Evolutionary conservation across 2,113 vertebrate species (phyloP), one percentile per base, ranked within the genome.

Genomic region (Dendrocopos noguchii): DNA sequence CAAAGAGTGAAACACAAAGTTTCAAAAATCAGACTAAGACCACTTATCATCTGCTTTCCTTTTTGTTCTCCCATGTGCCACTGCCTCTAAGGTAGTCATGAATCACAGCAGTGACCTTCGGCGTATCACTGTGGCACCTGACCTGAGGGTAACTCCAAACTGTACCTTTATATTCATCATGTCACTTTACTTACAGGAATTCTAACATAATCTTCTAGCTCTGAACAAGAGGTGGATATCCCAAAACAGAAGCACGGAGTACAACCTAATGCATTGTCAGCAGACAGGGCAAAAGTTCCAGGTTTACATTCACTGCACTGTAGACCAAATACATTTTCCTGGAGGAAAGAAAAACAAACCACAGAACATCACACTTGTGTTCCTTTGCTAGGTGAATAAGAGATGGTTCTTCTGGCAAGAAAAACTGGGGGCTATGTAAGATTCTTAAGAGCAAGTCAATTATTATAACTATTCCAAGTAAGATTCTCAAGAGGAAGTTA

Each of bases 171-270:
- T 31, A 9, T n/a, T 66, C 47, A 36, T 66, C 47, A 36, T 2
- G 36, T 4, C 17, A 12, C 3, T 24, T 52, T 65, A 98, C 98
- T 98, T 90, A 99, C 99, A 2, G 94, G 98, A 24, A 91, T 95
- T 94, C 98, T 96, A 89, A 97, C 91, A 2, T 99, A 95, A 5
- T 98, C 98, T 82, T 98, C 97, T 20, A 96, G 74, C 89, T 99
- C 99, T 1, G 97, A 98, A 88, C 99, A 99, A 63, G 94, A 76
- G 1, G 68, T 79, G 4, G 98, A 98, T 24, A 98, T 89, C 20
- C 99, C 99, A 4, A 97, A 99, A 94, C 99, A 99, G 97, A 99
- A 99, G 90, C 99, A 99, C 0, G 91, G 97, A 22, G 94, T 98
- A 93, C 99, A 99, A 5, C 99, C 99, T 4, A 94, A 80, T 1